Conservation (phyloP, 2,888 invertebrate genomes). For the Dasypogon diadema region DNA sequence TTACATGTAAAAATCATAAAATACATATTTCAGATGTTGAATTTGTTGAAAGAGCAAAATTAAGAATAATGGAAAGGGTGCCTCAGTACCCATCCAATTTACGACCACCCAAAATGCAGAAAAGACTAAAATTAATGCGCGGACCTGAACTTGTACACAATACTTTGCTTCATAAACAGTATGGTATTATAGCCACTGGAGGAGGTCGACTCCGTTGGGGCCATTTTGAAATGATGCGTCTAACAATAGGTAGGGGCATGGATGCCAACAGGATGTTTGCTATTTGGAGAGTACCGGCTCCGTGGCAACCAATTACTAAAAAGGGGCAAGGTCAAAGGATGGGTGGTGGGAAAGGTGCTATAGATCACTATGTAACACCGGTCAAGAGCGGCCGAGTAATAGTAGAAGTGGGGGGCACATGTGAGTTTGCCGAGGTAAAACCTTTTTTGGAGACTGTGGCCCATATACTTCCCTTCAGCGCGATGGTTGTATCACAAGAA, state of each 20-base stretch:
- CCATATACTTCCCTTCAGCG: slow-evolving; percentile 87
- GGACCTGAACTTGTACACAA: slow-evolving; percentile 92
- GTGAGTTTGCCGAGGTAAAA: slow-evolving; percentile 85
- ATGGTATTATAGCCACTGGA: slow-evolving; percentile 86
- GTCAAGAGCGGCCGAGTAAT: slow-evolving; percentile 91
- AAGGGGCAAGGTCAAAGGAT: slow-evolving; percentile 91
- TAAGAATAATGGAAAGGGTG: slow-evolving; percentile 79
- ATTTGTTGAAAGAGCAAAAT: slow-evolving; percentile 78
- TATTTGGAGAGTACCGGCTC: slow-evolving; percentile 92
- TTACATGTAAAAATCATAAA: too few relatives aligned
- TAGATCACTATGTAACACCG: slow-evolving; percentile 96
- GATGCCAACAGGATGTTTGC: slow-evolving; percentile 89
- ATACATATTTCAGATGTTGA: slow-evolving; percentile 76
- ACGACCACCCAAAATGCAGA: slow-evolving; percentile 87
- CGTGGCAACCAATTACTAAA: slow-evolving; percentile 95
- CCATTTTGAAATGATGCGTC: slow-evolving; percentile 91
- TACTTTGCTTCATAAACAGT: slow-evolving; percentile 88
- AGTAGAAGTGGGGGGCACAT: slow-evolving; percentile 91
- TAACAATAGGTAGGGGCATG: slow-evolving; percentile 80
- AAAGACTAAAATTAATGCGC: slow-evolving; percentile 84
- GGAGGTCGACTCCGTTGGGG: slow-evolving; percentile 85
- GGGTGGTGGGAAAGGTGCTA: slow-evolving; percentile 96
- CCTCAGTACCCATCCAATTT: slow-evolving; percentile 77
- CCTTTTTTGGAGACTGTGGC: slow-evolving; percentile 78
- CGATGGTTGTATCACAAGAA: slow-evolving; percentile 85